Evolutionary conservation across 2,113 vertebrate species (phyloP).

Genomic region (Prolemur simus): DNA sequence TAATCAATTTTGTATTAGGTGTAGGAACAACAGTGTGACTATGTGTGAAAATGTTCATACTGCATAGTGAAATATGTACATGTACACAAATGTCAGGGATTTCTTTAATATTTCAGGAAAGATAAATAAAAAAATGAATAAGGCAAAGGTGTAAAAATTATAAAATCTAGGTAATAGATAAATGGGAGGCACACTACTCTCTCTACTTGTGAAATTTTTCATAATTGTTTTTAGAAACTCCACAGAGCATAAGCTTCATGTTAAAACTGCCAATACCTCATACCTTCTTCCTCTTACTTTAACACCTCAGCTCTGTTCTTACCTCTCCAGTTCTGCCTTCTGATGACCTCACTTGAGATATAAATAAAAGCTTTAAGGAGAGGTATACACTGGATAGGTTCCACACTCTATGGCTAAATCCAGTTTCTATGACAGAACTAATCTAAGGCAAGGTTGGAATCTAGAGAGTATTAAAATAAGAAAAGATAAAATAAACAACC

Average conservation of each 20-base stretch:
- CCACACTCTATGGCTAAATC: background rate
- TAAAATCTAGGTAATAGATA: background rate
- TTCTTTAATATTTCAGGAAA: conserved; percentile 17
- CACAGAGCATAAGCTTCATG: background rate
- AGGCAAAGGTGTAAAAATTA: background rate
- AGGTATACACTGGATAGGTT: background rate
- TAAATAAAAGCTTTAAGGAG: background rate
- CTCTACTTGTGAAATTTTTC: background rate
- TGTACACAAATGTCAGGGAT: background rate
- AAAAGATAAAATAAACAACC: conserved; percentile 34
- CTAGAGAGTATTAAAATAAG: background rate
- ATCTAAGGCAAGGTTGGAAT: conserved; percentile 31
- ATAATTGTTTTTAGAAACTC: background rate
- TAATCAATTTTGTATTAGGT: background rate
- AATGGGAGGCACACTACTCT: background rate
- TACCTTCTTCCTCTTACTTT: background rate
- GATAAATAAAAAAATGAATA: background rate
- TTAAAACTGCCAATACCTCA: background rate
- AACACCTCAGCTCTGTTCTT: background rate
- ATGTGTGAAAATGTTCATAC: background rate
- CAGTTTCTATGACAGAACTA: background rate
- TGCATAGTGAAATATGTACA: background rate
- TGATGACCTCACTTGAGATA: background rate
- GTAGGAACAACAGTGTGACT: background rate
- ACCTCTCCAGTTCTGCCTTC: background rate